Percentiles rank a stretch among this genome's conserved stretches.
Evolutionary conservation across 2,888 invertebrate species (phyloP).

Genomic region (Halictus ligatus): DNA sequence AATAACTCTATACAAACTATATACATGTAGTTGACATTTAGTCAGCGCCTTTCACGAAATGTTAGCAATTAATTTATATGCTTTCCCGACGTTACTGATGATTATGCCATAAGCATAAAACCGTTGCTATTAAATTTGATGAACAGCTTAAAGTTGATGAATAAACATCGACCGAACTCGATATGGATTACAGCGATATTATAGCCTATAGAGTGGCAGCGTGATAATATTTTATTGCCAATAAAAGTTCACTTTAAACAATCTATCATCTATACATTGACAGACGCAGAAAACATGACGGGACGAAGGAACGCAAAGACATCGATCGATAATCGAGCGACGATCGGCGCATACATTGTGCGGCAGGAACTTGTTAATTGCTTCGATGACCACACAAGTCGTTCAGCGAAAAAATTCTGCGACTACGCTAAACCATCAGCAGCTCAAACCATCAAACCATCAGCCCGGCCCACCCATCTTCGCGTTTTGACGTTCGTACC

Average conservation of each 20-base stretch:
- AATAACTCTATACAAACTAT: not conserved
- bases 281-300: not conserved
- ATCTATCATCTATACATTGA: not conserved
- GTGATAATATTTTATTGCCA: not conserved
- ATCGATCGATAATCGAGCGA: constrained; percentile 14
- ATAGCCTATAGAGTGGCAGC: not conserved
- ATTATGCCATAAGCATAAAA: not conserved
- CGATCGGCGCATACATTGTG: constrained; percentile 37
- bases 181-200: not conserved
- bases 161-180: not conserved
- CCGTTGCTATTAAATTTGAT: not conserved
- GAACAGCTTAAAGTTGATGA: not conserved
- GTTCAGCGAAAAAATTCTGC: constrained; percentile 66
- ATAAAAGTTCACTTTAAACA: not conserved
- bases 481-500: constrained; percentile 39
- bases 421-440: constrained; percentile 70
- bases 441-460: constrained; percentile 7
- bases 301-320: not conserved
- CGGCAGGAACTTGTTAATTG: constrained; percentile 58
- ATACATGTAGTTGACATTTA: not conserved
- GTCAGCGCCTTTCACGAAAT: not conserved
- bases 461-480: constrained; percentile 49
- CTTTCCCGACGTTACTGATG: not conserved
- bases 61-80: not conserved
- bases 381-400: constrained; percentile 59